These are phyloP conservation scores for Mustela nigripes DNA, from an alignment of 2,113 vertebrate genomes.

Conservation along the genomic window DNA sequence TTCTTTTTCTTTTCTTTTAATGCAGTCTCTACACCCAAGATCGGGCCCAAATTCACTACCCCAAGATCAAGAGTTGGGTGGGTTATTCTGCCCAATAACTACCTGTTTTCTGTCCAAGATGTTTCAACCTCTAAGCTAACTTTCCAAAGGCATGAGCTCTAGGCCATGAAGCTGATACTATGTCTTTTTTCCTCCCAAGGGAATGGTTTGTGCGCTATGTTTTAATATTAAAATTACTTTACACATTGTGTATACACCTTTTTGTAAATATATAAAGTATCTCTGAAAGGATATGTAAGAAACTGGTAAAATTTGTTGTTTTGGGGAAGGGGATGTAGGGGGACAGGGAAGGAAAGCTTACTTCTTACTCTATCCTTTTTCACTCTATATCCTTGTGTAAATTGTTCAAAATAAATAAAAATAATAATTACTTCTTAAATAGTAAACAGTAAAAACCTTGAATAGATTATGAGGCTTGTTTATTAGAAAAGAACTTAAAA, in stretches of 20 bases:
- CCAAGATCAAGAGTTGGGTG: not conserved
- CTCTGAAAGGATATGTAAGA: not conserved
- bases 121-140: not conserved
- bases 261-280: not conserved
- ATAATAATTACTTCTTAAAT: conserved; percentile 23
- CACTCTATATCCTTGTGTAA: not conserved
- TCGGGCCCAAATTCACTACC: not conserved
- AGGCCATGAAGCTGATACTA: not conserved
- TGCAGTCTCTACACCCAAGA: not conserved
- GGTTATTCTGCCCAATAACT: not conserved
- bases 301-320: not conserved
- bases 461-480: not conserved
- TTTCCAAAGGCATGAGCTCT: not conserved
- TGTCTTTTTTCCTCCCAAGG: not conserved
- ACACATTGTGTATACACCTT: not conserved
- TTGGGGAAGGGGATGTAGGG: not conserved
- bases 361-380: not conserved
- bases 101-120: not conserved
- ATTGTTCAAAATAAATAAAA: conserved; percentile 29
- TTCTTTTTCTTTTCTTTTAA: not conserved
- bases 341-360: not conserved
- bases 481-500: not conserved
- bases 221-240: not conserved
- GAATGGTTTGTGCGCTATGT: not conserved
- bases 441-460: not conserved